These are phyloP conservation scores for Spilogale gracilis DNA, from an alignment of 2,113 vertebrate species.

Conservation along the genomic window DNA sequence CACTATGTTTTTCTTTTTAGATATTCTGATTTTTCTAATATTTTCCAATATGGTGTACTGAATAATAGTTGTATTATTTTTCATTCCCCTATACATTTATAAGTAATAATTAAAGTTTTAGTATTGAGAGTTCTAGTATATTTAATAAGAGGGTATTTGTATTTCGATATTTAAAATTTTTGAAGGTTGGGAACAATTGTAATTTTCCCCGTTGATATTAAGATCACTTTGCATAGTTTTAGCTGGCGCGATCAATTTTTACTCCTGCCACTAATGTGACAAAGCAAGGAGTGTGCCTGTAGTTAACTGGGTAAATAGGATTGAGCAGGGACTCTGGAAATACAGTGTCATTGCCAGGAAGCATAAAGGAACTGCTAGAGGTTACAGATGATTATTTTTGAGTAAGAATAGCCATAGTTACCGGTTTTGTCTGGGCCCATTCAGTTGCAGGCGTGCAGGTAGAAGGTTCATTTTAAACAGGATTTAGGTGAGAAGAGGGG, in stretches of 20 bases:
- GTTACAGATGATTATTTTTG: conserved; percentile 32
- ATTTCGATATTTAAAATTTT: conserved; percentile 37
- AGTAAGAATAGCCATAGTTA: neutral
- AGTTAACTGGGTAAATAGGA: neutral
- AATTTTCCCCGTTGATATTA: neutral
- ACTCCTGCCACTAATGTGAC: neutral
- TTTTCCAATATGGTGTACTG: neutral
- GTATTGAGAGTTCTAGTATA: neutral
- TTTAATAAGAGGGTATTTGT: neutral
- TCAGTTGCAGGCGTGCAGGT: neutral
- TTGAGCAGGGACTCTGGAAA: neutral
- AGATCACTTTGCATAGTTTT: neutral
- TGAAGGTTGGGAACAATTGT: neutral
- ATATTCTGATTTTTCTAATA: neutral
- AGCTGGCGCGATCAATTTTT: conserved; percentile 34
- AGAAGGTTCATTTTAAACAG: conserved; percentile 31
- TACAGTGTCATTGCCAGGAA: neutral
- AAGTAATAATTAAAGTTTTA: neutral
- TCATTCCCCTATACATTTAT: conserved; percentile 23
- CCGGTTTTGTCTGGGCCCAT: neutral
- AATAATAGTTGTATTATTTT: conserved; percentile 41
- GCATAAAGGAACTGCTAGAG: neutral
- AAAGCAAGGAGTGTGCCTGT: neutral
- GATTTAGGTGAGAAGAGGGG: neutral
- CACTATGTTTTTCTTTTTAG: neutral